phyloP scores from a whole-genome alignment of 2,888 invertebrate genomes.

The Nematopogon swammerdamellus region DNA sequence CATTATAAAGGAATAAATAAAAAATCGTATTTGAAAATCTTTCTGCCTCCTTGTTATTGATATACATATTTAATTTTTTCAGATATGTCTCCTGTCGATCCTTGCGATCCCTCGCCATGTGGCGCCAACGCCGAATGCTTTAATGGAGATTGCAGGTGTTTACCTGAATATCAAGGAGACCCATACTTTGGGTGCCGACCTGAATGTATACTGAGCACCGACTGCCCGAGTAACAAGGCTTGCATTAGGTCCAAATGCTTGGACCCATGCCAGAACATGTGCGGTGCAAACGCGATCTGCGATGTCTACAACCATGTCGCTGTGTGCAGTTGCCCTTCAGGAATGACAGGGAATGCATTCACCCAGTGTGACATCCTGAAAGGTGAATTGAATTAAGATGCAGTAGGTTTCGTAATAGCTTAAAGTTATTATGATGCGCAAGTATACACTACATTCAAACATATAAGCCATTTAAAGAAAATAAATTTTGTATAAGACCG shows the following conservation, averaged over 20 bases:
- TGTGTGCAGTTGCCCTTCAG: conserved; percentile 67
- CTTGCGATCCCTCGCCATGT: conserved; percentile 66
- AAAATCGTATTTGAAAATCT: no score
- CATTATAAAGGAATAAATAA: no score
- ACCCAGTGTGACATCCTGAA: conserved; percentile 51
- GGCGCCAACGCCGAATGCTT: conserved; percentile 60
- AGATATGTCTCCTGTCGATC: conserved; percentile 22
- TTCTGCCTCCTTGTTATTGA: no score
- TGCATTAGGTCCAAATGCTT: conserved; percentile 66
- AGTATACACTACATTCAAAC: no score
- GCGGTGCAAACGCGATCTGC: conserved; percentile 68
- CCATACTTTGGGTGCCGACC: conserved; percentile 67
- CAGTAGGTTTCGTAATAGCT: no score
- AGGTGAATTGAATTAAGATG: no score
- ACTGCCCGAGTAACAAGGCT: conserved; percentile 62
- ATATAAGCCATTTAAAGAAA: no score
- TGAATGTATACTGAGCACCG: conserved; percentile 66
- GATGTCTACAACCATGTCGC: conserved; percentile 70
- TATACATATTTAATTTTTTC: background rate
- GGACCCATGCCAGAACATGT: conserved; percentile 69
- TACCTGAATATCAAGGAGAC: conserved; percentile 62
- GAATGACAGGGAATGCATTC: conserved; percentile 67
- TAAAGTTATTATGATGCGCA: no score
- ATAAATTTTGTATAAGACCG: no score
- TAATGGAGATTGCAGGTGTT: conserved; percentile 59